These are phyloP conservation scores for Perithous albicinctus DNA, from an alignment of 2,888 invertebrate genomes.

Conservation along the genomic window DNA sequence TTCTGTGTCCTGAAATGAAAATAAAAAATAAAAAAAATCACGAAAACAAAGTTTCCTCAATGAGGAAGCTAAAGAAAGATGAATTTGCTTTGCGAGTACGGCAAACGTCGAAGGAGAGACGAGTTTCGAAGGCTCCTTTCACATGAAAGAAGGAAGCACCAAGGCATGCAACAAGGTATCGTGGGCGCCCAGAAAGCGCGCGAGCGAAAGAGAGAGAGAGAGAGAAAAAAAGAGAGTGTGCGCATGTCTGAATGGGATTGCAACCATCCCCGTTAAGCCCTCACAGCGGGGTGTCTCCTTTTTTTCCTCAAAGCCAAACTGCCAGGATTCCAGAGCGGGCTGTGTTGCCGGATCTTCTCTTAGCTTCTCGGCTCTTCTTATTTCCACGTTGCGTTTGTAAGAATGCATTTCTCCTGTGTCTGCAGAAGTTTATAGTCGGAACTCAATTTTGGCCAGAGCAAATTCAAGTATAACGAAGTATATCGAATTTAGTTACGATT, in stretches of 20 bases:
- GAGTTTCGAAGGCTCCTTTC: not conserved
- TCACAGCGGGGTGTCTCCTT: constrained; percentile 79
- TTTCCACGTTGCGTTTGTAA: constrained; percentile 4
- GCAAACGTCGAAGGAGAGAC: not conserved
- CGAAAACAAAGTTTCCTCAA: too few relatives aligned
- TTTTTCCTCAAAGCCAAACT: constrained; percentile 73
- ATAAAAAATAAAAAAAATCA: too few relatives aligned
- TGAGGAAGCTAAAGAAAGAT: too few relatives aligned
- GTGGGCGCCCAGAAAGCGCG: too few relatives aligned
- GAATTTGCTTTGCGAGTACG: too few relatives aligned
- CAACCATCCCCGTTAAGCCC: constrained; percentile 79
- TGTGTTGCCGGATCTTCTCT: constrained; percentile 74
- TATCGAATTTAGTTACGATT: constrained; percentile 1
- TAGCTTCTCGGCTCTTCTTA: constrained; percentile 42
- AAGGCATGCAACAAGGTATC: constrained; percentile 29
- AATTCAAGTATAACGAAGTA: not conserved
- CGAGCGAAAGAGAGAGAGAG: too few relatives aligned
- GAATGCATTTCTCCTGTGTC: constrained; percentile 26
- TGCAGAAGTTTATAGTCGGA: not conserved
- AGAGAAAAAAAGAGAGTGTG: too few relatives aligned
- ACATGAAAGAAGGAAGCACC: constrained; percentile 13
- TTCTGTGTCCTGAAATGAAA: too few relatives aligned
- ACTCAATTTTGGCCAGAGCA: not conserved
- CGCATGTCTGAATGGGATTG: constrained; percentile 73
- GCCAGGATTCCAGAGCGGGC: constrained; percentile 73